A percentile compares a stretch with the other conserved stretches of the same genome.
These are phyloP conservation scores for Pseudocheirus occidentalis DNA, from an alignment of 2,797 vertebrate genomes.

Conservation along the genomic window DNA sequence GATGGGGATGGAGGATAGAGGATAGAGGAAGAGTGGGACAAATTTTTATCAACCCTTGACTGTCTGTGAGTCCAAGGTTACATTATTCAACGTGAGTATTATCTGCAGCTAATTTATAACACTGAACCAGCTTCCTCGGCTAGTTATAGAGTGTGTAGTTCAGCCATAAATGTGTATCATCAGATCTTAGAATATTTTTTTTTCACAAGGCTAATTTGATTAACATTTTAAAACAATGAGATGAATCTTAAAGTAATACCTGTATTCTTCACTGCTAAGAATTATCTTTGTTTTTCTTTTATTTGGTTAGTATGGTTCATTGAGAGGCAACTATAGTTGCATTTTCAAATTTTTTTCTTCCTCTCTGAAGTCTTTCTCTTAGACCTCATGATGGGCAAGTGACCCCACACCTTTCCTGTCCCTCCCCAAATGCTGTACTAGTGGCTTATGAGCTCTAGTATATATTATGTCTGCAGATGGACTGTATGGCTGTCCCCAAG, in stretches of 20 bases:
- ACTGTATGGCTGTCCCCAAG: background rate
- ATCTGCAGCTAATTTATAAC: background rate
- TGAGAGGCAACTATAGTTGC: background rate
- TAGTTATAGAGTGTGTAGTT: background rate
- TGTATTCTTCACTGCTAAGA: background rate
- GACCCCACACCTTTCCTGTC: background rate
- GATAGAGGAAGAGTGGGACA: background rate
- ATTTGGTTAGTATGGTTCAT: background rate
- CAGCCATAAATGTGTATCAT: background rate
- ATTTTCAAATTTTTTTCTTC: background rate
- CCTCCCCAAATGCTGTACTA: background rate
- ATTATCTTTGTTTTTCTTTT: background rate
- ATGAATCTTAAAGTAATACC: conserved; percentile 4
- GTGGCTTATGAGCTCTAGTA: background rate
- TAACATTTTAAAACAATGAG: background rate
- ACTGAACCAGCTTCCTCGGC: background rate
- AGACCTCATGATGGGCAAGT: background rate
- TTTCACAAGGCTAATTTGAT: conserved; percentile 5
- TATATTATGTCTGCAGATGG: background rate
- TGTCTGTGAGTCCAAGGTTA: background rate
- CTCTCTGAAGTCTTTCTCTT: background rate
- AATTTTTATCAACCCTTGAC: background rate
- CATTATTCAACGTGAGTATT: conserved; percentile 26
- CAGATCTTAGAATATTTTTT: conserved; percentile 4
- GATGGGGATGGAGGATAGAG: background rate